phyloP scores from a whole-genome alignment of 2,888 invertebrate species.

The Tromatobia lineatoria region DNA sequence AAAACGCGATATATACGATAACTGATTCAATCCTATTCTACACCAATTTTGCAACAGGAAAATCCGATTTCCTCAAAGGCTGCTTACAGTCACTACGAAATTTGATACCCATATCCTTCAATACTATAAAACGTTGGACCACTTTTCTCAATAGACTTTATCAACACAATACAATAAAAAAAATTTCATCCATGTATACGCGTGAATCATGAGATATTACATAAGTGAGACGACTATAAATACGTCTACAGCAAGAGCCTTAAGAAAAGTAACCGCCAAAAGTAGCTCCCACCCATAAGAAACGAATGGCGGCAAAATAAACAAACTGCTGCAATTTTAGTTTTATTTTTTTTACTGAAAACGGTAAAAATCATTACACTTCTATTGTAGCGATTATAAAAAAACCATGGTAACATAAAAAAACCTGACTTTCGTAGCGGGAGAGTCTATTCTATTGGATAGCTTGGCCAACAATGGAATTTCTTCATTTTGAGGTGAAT shows the following conservation, averaged over 20 bases:
- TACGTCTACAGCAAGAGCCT: background rate
- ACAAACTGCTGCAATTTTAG: background rate
- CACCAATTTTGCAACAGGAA: background rate
- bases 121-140: background rate
- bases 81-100: background rate
- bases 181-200: background rate
- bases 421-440: background rate
- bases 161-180: background rate
- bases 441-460: background rate
- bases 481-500: background rate
- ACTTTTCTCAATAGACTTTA: background rate
- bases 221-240: background rate
- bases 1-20: too few relatives aligned
- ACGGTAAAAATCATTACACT: conserved; percentile 23
- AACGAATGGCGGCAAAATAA: background rate
- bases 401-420: background rate
- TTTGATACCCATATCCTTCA: background rate
- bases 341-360: background rate
- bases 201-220: background rate
- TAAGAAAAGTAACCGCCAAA: conserved; percentile 10
- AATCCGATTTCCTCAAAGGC: background rate
- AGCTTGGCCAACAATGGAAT: conserved; percentile 1
- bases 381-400: background rate
- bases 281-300: background rate
- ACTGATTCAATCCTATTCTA: background rate